Evolutionary conservation across 2,888 invertebrate species (phyloP), one percentile per base, ranked within the genome.

Genomic region (Halictus ligatus): DNA sequence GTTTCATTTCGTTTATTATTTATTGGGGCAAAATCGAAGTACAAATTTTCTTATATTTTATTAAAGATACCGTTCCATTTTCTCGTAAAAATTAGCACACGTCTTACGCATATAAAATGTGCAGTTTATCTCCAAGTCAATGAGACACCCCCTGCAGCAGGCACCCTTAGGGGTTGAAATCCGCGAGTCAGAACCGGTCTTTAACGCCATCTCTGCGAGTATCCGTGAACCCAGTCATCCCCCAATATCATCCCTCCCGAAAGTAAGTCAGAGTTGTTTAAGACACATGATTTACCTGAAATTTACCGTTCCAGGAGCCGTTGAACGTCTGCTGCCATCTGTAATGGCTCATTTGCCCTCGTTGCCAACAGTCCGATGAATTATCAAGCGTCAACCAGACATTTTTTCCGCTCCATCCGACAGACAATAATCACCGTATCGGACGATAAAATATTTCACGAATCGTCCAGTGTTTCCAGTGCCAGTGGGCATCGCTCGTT

Each of bases 281-380:
- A 89, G 89, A 80, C 77, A 72, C 69, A 83, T 88, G 75, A 54
- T 88, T 88, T 84, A 83, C 89, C 83, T 79, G 84, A 83, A 88
- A 89, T 83, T 83, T 67, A 78, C 85, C 82, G 71, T 40, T 29
- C 72, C 67, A 18, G 29, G 69, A 54, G 80, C 21, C 80, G 58
- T 75, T 78, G 75, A 77, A 71, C 80, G 35, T 29, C 84, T 89
- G 86, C 89, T 86, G 89, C 89, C 88, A 89, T 89, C 89, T 89
- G 64, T 2, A 67, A 76, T 29, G 71, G 50, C 64, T 72, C 71
- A 13, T 69, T 72, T 73, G 74, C 58, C 46, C 50, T 46, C 54
- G 25, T 15, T 7, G 4, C 15, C 25, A 48, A 15, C 15, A n/a
- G 13, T 10, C 15, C 29, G 40, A 13, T 0, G 13, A 76, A 69